Evolutionary conservation across 1,140 invertebrate species (phyloP).

Genomic region (Pogonus chalceus): DNA sequence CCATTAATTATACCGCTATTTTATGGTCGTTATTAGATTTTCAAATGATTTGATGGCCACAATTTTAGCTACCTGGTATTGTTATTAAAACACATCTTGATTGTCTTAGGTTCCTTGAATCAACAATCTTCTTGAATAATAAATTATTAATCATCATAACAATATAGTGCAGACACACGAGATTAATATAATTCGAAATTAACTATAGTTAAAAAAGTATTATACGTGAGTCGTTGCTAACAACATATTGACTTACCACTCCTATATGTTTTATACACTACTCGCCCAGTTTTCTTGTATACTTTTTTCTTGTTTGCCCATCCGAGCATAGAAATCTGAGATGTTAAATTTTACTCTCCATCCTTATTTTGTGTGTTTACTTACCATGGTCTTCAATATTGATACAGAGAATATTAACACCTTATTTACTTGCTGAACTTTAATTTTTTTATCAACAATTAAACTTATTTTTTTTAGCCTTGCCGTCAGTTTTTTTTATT

Average conservation of each 20-base stretch:
- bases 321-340: background rate
- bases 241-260: background rate
- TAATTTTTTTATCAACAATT: background rate
- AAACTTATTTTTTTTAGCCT: slow-evolving; percentile 5
- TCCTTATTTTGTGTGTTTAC: background rate
- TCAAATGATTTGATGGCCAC: background rate
- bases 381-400: background rate
- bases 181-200: background rate
- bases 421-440: background rate
- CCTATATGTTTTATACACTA: slow-evolving; percentile 3
- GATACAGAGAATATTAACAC: background rate
- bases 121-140: background rate
- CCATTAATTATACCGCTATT: too few species aligned
- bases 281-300: slow-evolving; percentile 2
- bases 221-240: background rate
- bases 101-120: background rate
- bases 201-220: background rate
- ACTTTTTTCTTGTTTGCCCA: background rate
- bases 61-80: background rate
- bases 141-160: background rate
- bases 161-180: background rate
- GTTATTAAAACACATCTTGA: background rate
- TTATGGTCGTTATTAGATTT: too few species aligned
- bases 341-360: background rate
- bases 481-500: background rate